A percentile compares a stretch with the other conserved stretches of the same genome.
Conservation (phyloP, 2,797 vertebrate species). For the Pampus argenteus region DNA sequence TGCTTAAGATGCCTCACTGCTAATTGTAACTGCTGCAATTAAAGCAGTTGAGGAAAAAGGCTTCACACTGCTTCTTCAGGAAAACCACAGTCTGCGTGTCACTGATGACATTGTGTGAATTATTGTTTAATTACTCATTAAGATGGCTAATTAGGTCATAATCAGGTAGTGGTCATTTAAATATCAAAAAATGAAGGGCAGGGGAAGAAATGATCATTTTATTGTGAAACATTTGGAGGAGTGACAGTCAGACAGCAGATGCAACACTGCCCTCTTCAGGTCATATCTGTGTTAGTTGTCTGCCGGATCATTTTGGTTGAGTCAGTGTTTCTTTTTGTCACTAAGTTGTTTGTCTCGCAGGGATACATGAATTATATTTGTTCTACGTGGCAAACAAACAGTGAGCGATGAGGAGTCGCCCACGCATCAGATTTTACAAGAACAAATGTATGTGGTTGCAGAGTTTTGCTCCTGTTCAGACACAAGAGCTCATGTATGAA, state of each 20-base stretch:
- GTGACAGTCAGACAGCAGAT: constrained; percentile 30
- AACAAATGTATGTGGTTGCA: background rate
- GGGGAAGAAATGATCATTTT: constrained; percentile 14
- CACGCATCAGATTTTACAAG: background rate
- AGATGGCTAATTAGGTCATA: constrained; percentile 50
- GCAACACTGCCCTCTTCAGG: constrained; percentile 74
- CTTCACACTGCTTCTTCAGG: constrained; percentile 13
- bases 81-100: constrained; percentile 34
- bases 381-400: background rate
- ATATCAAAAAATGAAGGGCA: constrained; percentile 49
- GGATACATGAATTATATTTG: too few relatives aligned
- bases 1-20: constrained; percentile 14
- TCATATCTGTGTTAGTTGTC: background rate
- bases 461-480: too few relatives aligned
- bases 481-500: too few relatives aligned
- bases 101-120: constrained; percentile 54
- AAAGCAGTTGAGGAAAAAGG: constrained; percentile 14
- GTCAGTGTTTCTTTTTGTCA: constrained; percentile 17
- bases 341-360: too few relatives aligned
- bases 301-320: constrained; percentile 11
- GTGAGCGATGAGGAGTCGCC: background rate
- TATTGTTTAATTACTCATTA: constrained; percentile 63
- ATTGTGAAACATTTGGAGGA: constrained; percentile 16
- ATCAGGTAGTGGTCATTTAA: constrained; percentile 48
- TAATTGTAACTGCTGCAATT: constrained; percentile 59